Evolutionary conservation across 2,797 vertebrate genomes (phyloP).

Genomic region (Darevskia nairensis): DNA sequence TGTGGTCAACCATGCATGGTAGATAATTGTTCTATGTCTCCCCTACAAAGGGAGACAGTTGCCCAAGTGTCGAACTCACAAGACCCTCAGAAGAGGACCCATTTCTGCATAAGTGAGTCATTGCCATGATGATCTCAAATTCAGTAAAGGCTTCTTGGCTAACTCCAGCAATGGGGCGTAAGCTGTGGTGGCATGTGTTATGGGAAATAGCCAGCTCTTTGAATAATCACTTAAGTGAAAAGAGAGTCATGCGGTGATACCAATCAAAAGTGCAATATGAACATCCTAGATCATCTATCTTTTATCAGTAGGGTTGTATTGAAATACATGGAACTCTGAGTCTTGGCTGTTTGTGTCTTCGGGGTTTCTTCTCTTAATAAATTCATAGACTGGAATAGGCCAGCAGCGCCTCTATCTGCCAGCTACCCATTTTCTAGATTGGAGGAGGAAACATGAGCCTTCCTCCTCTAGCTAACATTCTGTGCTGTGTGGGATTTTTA

Average conservation of each 20-base stretch:
- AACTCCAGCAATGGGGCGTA: neutral
- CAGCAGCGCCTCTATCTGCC: neutral
- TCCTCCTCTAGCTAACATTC: neutral
- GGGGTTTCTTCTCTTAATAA: neutral
- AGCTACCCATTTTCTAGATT: neutral
- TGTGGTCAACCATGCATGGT: no score
- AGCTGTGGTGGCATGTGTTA: neutral
- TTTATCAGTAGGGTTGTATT: neutral
- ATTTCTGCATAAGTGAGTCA: neutral
- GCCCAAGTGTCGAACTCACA: neutral
- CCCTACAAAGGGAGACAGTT: no score
- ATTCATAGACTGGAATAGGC: neutral
- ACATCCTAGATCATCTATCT: slow-evolving; percentile 12
- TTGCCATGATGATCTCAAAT: neutral
- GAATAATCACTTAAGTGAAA: neutral
- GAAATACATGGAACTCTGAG: neutral
- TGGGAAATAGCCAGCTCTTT: neutral
- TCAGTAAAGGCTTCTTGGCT: neutral
- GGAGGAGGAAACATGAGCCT: neutral
- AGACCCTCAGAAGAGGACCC: neutral
- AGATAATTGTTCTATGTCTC: no score
- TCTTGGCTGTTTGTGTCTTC: neutral
- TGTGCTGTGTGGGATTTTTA: neutral
- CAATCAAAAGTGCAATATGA: neutral
- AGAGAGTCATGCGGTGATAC: neutral